A percentile compares a stretch with the other conserved stretches of the same genome.
Conservation (phyloP, 2,113 vertebrate species). For the Ardeotis arabs region DNA sequence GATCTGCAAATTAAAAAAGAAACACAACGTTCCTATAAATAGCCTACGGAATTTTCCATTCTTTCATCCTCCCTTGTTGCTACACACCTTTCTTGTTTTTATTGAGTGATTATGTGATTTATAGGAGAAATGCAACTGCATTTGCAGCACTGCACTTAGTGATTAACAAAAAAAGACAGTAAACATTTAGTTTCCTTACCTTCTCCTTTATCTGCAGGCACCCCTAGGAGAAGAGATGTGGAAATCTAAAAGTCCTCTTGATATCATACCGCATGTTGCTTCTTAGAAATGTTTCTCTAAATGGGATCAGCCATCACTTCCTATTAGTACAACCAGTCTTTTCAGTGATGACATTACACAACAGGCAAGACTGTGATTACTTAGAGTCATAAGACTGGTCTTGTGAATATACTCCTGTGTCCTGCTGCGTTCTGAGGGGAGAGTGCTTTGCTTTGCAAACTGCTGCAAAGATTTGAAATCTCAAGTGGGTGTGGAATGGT, state of each 20-base stretch:
- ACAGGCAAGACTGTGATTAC: slow-evolving; percentile 52
- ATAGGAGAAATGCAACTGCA: slow-evolving; percentile 15
- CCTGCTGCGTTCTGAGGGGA: neutral
- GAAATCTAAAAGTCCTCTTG: slow-evolving; percentile 51
- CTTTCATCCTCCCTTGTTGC: slow-evolving; percentile 8
- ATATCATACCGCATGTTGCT: slow-evolving; percentile 31
- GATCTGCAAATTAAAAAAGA: neutral
- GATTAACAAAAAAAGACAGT: neutral
- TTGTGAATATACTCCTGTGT: slow-evolving; percentile 51
- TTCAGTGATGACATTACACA: slow-evolving; percentile 63
- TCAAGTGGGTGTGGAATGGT: neutral
- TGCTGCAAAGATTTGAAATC: slow-evolving; percentile 38
- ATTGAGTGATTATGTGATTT: slow-evolving; percentile 46
- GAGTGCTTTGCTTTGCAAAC: slow-evolving; percentile 56
- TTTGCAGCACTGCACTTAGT: slow-evolving; percentile 10
- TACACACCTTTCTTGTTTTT: slow-evolving; percentile 6
- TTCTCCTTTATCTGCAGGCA: slow-evolving; percentile 9
- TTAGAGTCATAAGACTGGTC: slow-evolving; percentile 70
- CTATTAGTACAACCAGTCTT: slow-evolving; percentile 72
- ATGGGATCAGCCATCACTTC: slow-evolving; percentile 75
- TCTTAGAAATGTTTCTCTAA: slow-evolving; percentile 58
- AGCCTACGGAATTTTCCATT: neutral
- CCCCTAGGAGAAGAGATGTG: slow-evolving; percentile 46
- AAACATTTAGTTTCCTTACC: slow-evolving; percentile 34
- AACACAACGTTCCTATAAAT: neutral